Conservation (phyloP, 1,140 invertebrate genomes). For the Radopholus similis region DNA sequence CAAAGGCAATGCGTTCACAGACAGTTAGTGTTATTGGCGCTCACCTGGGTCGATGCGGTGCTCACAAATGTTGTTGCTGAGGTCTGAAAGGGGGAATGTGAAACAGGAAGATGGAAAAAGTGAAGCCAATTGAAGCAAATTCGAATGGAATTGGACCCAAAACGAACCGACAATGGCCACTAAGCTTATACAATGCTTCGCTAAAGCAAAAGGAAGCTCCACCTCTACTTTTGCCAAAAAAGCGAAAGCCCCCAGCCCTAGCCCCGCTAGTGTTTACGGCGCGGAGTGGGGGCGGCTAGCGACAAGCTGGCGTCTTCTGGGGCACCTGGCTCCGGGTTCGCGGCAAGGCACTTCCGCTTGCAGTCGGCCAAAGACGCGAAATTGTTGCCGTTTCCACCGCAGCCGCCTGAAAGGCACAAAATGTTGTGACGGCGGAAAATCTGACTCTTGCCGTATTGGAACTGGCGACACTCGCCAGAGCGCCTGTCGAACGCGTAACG, state of each 20-base stretch:
- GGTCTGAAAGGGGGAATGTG: too few relatives aligned
- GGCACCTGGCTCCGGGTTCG: too few relatives aligned
- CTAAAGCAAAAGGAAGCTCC: too few relatives aligned
- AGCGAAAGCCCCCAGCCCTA: too few relatives aligned
- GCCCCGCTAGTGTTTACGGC: too few relatives aligned
- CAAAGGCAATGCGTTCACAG: background rate
- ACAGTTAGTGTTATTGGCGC: background rate
- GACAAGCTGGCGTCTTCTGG: too few relatives aligned
- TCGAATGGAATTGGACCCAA: background rate
- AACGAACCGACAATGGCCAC: too few relatives aligned
- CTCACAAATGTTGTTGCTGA: conserved; percentile 39
- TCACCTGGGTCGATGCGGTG: conserved; percentile 51
- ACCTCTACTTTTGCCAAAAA: too few relatives aligned
- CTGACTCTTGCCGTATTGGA: conserved; percentile 28
- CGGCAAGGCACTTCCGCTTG: conserved; percentile 22
- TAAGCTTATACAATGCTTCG: too few relatives aligned
- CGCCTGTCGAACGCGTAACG: conserved; percentile 41
- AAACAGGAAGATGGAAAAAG: background rate
- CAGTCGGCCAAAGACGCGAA: conserved; percentile 37
- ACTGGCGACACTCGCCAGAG: conserved; percentile 39
- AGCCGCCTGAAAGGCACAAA: conserved; percentile 21
- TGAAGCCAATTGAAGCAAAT: too few relatives aligned
- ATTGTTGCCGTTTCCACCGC: conserved; percentile 52
- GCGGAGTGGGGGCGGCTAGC: too few relatives aligned
- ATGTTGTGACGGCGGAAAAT: background rate